These are phyloP conservation scores for Australoheros facetus DNA, from an alignment of 2,797 vertebrate species.

Conservation along the genomic window DNA sequence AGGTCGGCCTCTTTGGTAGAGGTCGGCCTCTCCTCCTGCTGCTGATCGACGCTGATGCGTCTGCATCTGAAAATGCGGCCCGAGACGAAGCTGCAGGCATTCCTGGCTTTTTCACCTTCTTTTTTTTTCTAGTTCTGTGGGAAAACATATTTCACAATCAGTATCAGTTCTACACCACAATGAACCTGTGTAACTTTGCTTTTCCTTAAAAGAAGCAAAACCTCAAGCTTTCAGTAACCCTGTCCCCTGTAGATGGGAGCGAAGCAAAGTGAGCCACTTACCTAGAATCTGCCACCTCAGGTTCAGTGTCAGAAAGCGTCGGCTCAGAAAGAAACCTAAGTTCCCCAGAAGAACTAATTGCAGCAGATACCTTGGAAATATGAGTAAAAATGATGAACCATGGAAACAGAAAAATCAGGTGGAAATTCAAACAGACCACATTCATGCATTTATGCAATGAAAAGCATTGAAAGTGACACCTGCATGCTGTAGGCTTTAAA, in stretches of 20 bases:
- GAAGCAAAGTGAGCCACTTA: slow-evolving; percentile 70
- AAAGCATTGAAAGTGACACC: background rate
- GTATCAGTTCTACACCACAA: background rate
- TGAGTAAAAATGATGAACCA: background rate
- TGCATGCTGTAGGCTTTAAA: background rate
- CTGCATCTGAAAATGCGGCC: slow-evolving; percentile 53
- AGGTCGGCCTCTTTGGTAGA: slow-evolving; percentile 66
- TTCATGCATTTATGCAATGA: background rate
- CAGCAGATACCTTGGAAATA: slow-evolving; percentile 83
- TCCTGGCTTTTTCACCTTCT: slow-evolving; percentile 80
- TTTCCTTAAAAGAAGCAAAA: background rate
- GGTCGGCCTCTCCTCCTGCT: slow-evolving; percentile 75
- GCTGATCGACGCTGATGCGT: slow-evolving; percentile 26
- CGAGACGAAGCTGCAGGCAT: slow-evolving; percentile 51
- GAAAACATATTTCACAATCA: background rate
- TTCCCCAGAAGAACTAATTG: slow-evolving; percentile 82
- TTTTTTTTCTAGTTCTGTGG: slow-evolving; percentile 77
- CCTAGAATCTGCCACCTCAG: slow-evolving; percentile 76
- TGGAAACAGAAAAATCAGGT: background rate
- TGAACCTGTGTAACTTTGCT: background rate
- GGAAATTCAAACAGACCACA: background rate
- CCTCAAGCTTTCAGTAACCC: background rate
- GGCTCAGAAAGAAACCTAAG: slow-evolving; percentile 81
- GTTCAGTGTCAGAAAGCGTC: slow-evolving; percentile 78
- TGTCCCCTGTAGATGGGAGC: background rate